Percentiles rank a stretch among this genome's conserved stretches.
These are phyloP conservation scores for Lethocerus indicus DNA, from an alignment of 1,140 invertebrate species.

Conservation along the genomic window DNA sequence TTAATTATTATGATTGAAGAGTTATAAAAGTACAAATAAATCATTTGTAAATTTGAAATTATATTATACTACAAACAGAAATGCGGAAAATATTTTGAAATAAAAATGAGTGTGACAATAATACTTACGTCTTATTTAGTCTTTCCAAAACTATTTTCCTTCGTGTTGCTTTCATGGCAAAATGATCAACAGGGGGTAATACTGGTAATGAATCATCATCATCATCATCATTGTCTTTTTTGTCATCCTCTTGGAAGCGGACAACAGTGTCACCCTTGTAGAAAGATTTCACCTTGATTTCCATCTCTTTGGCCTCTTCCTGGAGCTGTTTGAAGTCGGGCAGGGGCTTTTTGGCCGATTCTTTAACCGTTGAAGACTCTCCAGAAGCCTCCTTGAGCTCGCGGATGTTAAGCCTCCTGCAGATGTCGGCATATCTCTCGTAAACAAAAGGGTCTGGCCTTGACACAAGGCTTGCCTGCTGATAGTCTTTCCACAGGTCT, in stretches of 20 bases:
- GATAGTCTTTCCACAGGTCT: background rate
- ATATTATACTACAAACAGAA: too few relatives aligned
- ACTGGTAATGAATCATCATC: background rate
- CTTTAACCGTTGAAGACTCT: background rate
- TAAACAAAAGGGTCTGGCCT: background rate
- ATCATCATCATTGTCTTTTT: background rate
- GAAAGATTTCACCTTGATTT: conserved; percentile 8
- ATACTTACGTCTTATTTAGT: conserved; percentile 4
- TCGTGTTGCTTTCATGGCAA: background rate
- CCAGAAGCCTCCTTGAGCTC: conserved; percentile 1
- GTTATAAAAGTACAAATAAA: too few relatives aligned
- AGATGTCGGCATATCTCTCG: background rate
- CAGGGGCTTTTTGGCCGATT: conserved; percentile 1
- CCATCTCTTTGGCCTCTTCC: conserved; percentile 2
- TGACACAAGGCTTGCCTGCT: background rate
- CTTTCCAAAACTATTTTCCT: conserved; percentile 9
- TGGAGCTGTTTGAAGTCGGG: background rate
- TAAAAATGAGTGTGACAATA: too few relatives aligned
- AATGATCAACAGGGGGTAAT: conserved; percentile 7
- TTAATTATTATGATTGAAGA: too few relatives aligned
- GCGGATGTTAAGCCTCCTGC: background rate
- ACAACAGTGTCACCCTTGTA: conserved; percentile 2
- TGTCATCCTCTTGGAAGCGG: background rate
- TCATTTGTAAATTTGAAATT: too few relatives aligned
- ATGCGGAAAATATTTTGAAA: too few relatives aligned